Evolutionary conservation across 2,797 vertebrate species (phyloP).

Genomic region (Kryptolebias ocellatus): DNA sequence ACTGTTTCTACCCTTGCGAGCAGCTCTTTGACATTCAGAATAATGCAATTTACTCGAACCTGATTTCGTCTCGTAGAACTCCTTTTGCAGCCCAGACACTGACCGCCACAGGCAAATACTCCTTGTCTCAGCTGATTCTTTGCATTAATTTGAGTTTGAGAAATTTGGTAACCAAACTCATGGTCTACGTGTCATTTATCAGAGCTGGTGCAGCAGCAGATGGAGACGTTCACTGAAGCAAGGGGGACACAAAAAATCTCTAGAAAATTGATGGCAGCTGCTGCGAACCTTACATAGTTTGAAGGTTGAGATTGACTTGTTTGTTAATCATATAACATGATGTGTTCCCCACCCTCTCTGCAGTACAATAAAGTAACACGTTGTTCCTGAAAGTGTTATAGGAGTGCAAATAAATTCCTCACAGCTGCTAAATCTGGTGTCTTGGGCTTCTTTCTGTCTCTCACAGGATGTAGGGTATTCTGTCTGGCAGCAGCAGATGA

Average conservation of each 20-base stretch:
- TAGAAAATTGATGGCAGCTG: conserved; percentile 78
- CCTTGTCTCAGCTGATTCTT: too few relatives aligned
- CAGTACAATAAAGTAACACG: neutral
- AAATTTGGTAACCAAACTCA: conserved; percentile 56
- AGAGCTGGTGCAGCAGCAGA: conserved; percentile 62
- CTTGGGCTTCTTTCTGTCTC: conserved; percentile 69
- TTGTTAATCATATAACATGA: neutral
- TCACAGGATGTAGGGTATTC: conserved; percentile 81
- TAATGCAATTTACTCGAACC: too few relatives aligned
- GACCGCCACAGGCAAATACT: too few relatives aligned
- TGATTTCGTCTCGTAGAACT: too few relatives aligned
- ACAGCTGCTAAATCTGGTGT: conserved; percentile 57
- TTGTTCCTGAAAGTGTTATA: conserved; percentile 27
- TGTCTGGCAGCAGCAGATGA: conserved; percentile 71
- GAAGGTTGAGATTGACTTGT: conserved; percentile 13
- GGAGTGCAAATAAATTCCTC: conserved; percentile 31
- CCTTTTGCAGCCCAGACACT: too few relatives aligned
- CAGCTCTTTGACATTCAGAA: too few relatives aligned
- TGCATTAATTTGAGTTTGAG: conserved; percentile 5
- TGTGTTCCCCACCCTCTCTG: conserved; percentile 13
- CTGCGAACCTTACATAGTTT: conserved; percentile 52
- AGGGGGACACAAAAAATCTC: conserved; percentile 56
- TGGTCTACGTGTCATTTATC: conserved; percentile 67
- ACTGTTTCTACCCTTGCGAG: too few relatives aligned
- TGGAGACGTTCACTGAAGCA: conserved; percentile 64